Base-by-base conservation (phyloP, 2,888 invertebrate species). In the Sturmia bella region DNA sequence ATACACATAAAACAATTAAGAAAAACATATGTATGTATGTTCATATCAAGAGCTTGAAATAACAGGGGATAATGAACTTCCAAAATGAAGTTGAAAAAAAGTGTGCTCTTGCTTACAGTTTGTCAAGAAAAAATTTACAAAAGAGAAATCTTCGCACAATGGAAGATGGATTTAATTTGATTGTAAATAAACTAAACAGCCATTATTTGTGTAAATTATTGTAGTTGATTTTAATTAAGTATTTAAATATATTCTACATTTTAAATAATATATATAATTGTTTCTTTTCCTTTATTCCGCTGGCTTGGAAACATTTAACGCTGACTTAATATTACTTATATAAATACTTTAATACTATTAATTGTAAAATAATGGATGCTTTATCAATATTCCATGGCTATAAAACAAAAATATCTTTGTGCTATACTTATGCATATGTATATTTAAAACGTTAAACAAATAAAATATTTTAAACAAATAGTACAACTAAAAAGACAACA, bases 401-500 rank as follows among this genome's bases (percentile, higher is more conserved):
- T 52, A 15, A 27, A 27, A 70, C 32, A 64, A 64, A 32, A 57
- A 15, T 32, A 21, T n/a, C 3, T 45, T 57, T n/a, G 48, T 32
- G 32, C 7, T 4, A 27, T 27, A n/a, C n/a, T n/a, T n/a, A 32
- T 32, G 9, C 9, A 9, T 32, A 32, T 32, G 7, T 32, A 7
- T 39, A 45, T 37, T 15, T 7, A 37, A 43, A 37, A 63, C 9
- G 54, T 17, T 43, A 11, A 5, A 21, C 32, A 52, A 19, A 73
- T 32, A 19, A n/a, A 19, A 56, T 70, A 6, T 13, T 37, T 15
- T 69, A 69, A 45, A 56, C 39, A 61, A 80, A 86, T 85, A 89
- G 89, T 87, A 90, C 89, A 87, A 89, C 90, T 87, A 90, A 90
- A 90, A 90, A 90, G 88, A 90, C 90, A 86, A 90, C 90, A 88